A percentile compares a stretch with the other conserved stretches of the same genome.
phyloP scores from a whole-genome alignment of 92 coral and sea anemone genomes.

The Ricordea florida region DNA sequence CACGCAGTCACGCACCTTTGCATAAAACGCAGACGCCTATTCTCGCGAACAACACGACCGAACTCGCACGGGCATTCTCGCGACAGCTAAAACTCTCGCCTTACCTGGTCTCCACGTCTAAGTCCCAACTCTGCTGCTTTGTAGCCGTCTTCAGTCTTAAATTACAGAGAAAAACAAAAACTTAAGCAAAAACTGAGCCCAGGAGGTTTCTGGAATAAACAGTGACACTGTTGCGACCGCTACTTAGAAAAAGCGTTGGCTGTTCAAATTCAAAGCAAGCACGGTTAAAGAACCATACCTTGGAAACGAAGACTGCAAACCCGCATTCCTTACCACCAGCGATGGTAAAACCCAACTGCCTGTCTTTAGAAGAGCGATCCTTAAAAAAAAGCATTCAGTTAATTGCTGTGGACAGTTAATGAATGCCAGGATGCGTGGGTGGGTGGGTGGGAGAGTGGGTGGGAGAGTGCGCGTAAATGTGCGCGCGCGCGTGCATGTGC shows the following conservation, averaged over 20 bases:
- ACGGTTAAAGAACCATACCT: conserved; percentile 43
- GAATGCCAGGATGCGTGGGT: too few species aligned
- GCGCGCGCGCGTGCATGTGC: too few species aligned
- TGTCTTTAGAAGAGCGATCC: conserved; percentile 81
- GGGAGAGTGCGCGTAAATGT: too few species aligned
- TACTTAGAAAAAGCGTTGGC: background rate
- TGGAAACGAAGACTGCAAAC: conserved; percentile 87
- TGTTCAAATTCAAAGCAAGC: too few species aligned
- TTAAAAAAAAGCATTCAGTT: conserved; percentile 11
- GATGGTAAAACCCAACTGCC: conserved; percentile 79
- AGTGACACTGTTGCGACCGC: background rate
- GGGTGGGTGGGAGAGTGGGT: too few species aligned
- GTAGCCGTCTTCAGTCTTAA: conserved; percentile 78
- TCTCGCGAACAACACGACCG: too few species aligned
- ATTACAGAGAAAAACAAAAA: background rate
- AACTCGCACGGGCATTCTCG: too few species aligned
- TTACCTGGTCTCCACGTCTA: conserved; percentile 88
- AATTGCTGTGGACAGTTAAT: too few species aligned
- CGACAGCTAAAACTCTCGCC: too few species aligned
- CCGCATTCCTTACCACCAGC: conserved; percentile 93
- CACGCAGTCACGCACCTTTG: too few species aligned
- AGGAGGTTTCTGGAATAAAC: too few species aligned
- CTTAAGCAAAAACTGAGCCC: background rate
- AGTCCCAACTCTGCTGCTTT: conserved; percentile 70
- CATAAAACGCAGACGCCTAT: too few species aligned